Base-by-base conservation (phyloP, 2,113 vertebrate species). In the Amblyornis subalaris region DNA sequence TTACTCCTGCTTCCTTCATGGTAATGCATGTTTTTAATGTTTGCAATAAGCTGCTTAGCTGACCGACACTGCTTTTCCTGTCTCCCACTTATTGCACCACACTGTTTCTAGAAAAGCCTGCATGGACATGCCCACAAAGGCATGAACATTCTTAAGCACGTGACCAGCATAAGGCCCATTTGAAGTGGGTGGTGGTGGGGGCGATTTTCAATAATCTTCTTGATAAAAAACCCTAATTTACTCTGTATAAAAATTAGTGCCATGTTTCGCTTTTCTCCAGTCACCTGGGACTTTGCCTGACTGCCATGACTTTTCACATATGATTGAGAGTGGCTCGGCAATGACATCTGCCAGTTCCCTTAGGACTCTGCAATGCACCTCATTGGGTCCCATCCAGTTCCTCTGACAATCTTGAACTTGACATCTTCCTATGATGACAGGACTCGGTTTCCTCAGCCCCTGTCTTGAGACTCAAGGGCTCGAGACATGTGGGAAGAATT, bases 371-470 rank as follows among this genome's bases (percentile, higher is more conserved):
- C 9, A 14, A 65, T 26, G 16, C 6, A 50, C 17, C 14, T 31
- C 38, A 35, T 3, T 19, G 22, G 28, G 25, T 25, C 22, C 17
- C 35, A 35, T 0, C 3, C 5, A 17, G 2, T 18, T 50, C 35
- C 45, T 36, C 38, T 47, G 14, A 25, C 11, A 10, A 31, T 69
- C 44, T 35, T 4, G 9, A 73, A 69, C 3, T 6, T 35, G 40
- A 29, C 17, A 25, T 78, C 38, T 28, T 44, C 11, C 20, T 61
- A 1, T 4, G 2, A 35, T 12, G 6, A 22, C 11, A 16, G n/a
- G 15, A 83, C 26, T 71, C 65, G 2, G 3, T 47, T 72, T 10
- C 35, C 4, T 25, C 18, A 53, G 31, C 16, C 38, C 21, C 38
- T 69, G 19, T 31, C 31, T 54, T 69, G 28, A 81, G 28, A 67